Base-by-base conservation (phyloP, 1,140 invertebrate genomes). In the Heliothis subflexa region DNA sequence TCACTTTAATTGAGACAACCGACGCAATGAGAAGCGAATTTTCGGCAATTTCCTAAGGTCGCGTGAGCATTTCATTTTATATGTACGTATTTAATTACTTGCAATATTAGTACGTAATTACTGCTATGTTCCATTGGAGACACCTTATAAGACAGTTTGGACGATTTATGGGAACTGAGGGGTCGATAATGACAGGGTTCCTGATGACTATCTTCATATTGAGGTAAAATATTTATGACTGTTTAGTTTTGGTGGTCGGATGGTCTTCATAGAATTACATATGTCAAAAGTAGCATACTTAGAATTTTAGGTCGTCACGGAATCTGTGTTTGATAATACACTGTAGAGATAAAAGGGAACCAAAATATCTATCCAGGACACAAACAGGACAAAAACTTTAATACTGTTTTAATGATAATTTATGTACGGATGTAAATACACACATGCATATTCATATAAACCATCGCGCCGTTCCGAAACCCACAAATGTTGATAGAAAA, bases 21-120 rank as follows among this genome's bases (percentile, higher is more conserved):
- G 85, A 83, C 82, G 45, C 78, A 87, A 76, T 86, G 80, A 79
- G 52, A 80, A 72, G 45, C 78, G 81, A 80, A 80, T 79, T 87
- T 88, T 85, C 79, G 84, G 77, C 74, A 84, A 78, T 80, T 80
- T 80, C 78, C 78, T 74, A 79, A 54, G 66, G 82, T 68, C 81
- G 62, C 73, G 74, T 77, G 78, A 79, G 76, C 79, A 83, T 85
- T 66, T 66, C 62, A 57, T 55, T 77, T 47, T 61, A 12, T 52
- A 47, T 21, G n/a, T 47, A 18, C 55, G 2, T 64, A 75, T 75
- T 64, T 75, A 75, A 75, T 75, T 75, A 50, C 45, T 25, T 49
- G 49, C 25, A 33, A 64, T 75, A 33, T 62, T 28, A 47, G 54
- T 49, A 47, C 47, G 13, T 84, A 77, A 84, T 84, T 81, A 81